phyloP scores from a whole-genome alignment of 2,113 vertebrate species.

The Rutilus rutilus region DNA sequence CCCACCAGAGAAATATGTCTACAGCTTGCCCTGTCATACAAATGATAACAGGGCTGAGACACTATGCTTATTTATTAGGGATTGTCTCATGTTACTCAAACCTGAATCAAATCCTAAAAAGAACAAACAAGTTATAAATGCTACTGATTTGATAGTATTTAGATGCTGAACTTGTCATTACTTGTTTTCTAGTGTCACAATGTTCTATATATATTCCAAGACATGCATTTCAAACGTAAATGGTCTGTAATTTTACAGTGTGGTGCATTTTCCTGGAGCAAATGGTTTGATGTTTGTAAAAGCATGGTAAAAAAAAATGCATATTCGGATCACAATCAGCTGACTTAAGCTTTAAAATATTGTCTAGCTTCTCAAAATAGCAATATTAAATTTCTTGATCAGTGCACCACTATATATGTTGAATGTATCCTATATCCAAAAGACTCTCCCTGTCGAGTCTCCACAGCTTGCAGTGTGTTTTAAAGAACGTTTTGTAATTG shows the following conservation, averaged over 20 bases:
- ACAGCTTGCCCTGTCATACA: neutral
- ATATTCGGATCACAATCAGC: neutral
- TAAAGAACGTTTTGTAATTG: neutral
- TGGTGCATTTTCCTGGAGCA: neutral
- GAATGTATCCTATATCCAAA: neutral
- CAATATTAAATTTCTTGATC: neutral
- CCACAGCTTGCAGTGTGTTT: neutral
- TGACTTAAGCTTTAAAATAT: neutral
- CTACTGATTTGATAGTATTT: neutral
- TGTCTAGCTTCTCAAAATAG: neutral
- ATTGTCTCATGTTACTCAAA: too few species aligned
- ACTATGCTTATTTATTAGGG: neutral
- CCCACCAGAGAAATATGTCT: neutral
- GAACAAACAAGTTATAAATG: neutral
- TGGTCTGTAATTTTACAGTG: neutral
- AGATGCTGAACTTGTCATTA: neutral
- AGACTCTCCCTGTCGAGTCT: neutral
- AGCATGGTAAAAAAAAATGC: neutral
- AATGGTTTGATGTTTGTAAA: neutral
- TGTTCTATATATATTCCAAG: neutral
- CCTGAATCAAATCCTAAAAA: too few species aligned
- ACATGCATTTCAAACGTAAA: neutral
- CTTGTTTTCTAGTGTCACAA: neutral
- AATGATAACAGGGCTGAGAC: neutral
- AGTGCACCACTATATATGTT: neutral